Evolutionary conservation across 2,888 invertebrate species (phyloP), one percentile per base, ranked within the genome.

Genomic region (Crossocerus cetratus): DNA sequence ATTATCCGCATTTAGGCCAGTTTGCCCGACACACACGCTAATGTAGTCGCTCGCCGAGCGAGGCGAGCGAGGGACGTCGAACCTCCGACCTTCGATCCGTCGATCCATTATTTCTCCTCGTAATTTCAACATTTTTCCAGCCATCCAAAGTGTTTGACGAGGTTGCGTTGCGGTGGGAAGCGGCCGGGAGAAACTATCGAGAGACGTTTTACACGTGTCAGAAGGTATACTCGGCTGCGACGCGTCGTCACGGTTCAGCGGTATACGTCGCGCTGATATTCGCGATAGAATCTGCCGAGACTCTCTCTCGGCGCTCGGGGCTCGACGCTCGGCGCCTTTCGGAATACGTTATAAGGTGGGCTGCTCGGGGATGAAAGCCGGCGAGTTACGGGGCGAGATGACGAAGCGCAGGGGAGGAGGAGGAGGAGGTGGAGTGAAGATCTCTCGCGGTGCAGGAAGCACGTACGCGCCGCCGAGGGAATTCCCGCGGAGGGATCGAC

Each of bases 121-220:
- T 20, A 43, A 14, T 23, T 32, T 14, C 1, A 2, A 1, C 2
- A 3, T 5, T 8, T 3, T 44, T 14, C 16, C 18, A n/a, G n/a
- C 16, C 11, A 3, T 18, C 21, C 21, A 20, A 18, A 18, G 20
- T 55, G 23, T 5, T 56, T 14, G 5, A 55, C 44, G 53, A 23
- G 4, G 16, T 65, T 32, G 59, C 22, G 45, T n/a, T n/a, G 57
- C 42, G 58, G 43, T 57, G 45, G 16, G 42, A 45, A 14, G 45
- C 8, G 45, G 14, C 14, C 45, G 16, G 59, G 56, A 42, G 55
- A 58, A 68, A 60, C 72, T 60, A 49, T 65, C 18, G 61, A 16
- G 49, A 18, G 42, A 61, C 53, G 64, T 73, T 59, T 74, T 61
- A 61, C 62, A 60, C 69, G 53, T 58, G 72, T 21, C 60, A 54